Base-by-base conservation (phyloP, 2,113 vertebrate genomes). In the Montifringilla adamsi region DNA sequence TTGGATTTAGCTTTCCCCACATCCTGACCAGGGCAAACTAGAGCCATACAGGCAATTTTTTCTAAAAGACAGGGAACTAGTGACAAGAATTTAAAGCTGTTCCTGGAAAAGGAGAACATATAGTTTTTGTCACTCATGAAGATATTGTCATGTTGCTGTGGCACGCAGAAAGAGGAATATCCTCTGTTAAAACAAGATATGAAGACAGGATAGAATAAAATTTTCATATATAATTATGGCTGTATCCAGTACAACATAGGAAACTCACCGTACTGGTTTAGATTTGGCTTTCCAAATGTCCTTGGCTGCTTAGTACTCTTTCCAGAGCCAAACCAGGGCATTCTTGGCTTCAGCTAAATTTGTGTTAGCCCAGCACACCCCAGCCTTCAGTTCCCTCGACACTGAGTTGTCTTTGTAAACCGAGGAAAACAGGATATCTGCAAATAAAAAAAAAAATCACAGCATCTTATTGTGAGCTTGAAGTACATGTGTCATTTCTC, bases 401-500 rank as follows among this genome's bases (percentile, higher is more conserved):
- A 97, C 95, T 97, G 96, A 96, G 93, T 97, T 96, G 90, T 89
- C 97, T 94, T 96, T 97, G 87, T 96, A 96, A 96, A 94, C 50
- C 6, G n/a, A 82, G 79, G 62, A 96, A 97, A 97, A 97, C 91
- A 95, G 93, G 93, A 90, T 95, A 96, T 94, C 76, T 96, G 55
- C 76, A 96, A 93, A 93, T 37, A 43, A 93, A 50, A 58, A 37
- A 31, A 23, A 50, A 68, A 50, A 68, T 56, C 68, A 96, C 76
- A 94, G 35, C 70, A 91, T 88, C 49, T 78, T 85, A 81, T 67
- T 95, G 53, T 91, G 39, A 79, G 73, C 14, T 91, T 94, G 72
- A 24, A 91, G 76, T 59, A 88, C 44, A 35, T 63, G n/a, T 96
- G 59, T 78, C 67, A 84, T 85, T 92, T 94, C 64, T 94, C 84